Evolutionary conservation across 2,888 invertebrate genomes (phyloP), one percentile per base, ranked within the genome.

Genomic region (Tipula unca): DNA sequence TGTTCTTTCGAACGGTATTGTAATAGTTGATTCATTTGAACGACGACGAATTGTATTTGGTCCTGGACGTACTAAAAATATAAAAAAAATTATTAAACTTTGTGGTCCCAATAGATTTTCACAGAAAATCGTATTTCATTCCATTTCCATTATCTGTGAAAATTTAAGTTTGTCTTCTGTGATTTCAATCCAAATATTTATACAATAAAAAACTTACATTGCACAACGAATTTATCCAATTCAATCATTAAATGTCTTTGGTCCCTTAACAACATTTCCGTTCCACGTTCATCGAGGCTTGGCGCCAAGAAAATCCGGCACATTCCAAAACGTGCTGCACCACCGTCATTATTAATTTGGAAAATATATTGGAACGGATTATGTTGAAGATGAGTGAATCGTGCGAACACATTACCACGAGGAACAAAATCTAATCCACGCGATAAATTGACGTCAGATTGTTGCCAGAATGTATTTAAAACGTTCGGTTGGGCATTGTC

Each of bases 351-450:
- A 88, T 93, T 93, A 54, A 93, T 93, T 39, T 91, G 91, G 87
- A 95, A 92, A 0, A 92, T 93, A 89, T 96, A 96, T 85, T 91
- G 91, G 92, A 94, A 97, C 1, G 93, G 93, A 5, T 92, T 90
- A 88, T 96, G 94, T 90, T 96, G 95, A 87, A 97, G 92, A 90
- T 97, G 97, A 0, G 95, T 95, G 90, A 95, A 94, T 83, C 93
- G 89, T 0, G 94, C 95, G 84, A 94, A 93, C 42, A 96, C 93
- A 82, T 93, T 90, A 84, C 96, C 96, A 0, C 95, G 92, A 0
- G 96, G 96, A 8, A 94, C 93, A 91, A 97, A 97, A 91, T 97
- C 96, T 89, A 97, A 92, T 0, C 97, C 97, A 0, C 96, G 93
- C 0, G 94, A 93, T 48, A 97, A 89, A 88, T 97, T 95, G 87